Base-by-base conservation (phyloP, 1,140 invertebrate genomes). In the Neodiprion pinetum region DNA sequence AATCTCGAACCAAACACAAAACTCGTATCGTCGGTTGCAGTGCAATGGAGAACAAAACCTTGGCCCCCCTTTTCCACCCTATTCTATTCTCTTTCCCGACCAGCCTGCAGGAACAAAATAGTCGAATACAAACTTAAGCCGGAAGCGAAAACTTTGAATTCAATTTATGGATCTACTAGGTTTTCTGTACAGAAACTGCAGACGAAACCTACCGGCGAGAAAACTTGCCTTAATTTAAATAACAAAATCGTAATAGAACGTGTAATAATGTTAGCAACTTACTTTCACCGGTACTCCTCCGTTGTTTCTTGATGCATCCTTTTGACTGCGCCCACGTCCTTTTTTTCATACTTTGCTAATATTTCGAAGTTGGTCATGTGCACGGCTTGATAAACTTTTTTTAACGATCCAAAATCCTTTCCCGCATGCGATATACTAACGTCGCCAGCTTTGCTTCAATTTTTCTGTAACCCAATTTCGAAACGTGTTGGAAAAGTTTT, bases 91-190 rank as follows among this genome's bases (percentile, higher is more conserved):
- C 53, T 61, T 61, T 61, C 4, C 28, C 11, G n/a, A 61, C 11
- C 53, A 61, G 11, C 53, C 53, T 61, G 9, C 53, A 61, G 53
- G 53, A 61, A 61, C 53, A 61, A 61, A 61, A 61, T 61, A 61
- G 53, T 61, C 53, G 53, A 61, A 61, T 61, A 61, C 53, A 61
- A 61, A 61, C 53, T 61, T 8, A 61, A 61, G 53, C n/a, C 53
- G 53, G 53, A 61, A 61, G 53, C 53, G 53, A 61, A 61, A 61
- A 61, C 53, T 61, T 61, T 61, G 5, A 17, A 61, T 61, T 61
- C 53, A 61, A 61, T 61, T 61, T 61, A 61, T 61, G 53, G 53
- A 61, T 61, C 53, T 61, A 61, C 53, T 61, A 61, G 53, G 53
- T 61, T 61, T 61, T 61, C 53, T 61, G 7, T 61, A 61, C 53